Percentiles rank a stretch among this genome's conserved stretches.
These are phyloP conservation scores for Andrena haemorrhoa DNA, from an alignment of 2,888 invertebrate genomes.

Conservation along the genomic window DNA sequence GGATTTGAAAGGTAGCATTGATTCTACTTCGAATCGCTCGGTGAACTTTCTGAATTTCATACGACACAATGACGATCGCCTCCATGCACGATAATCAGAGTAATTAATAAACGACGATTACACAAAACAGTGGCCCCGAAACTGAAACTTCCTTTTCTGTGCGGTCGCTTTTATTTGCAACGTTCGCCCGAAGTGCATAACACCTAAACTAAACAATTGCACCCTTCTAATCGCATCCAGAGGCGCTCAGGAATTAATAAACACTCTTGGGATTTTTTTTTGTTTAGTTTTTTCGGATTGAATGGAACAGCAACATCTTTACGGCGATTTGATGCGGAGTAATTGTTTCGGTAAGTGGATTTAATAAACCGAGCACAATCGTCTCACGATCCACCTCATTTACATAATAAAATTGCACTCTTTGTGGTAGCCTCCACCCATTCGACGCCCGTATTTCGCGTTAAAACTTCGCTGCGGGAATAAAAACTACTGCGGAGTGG, in stretches of 20 bases:
- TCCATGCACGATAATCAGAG: too few species aligned
- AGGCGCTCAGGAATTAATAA: neutral
- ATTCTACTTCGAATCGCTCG: slow-evolving; percentile 1
- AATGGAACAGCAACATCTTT: neutral
- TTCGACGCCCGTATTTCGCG: too few species aligned
- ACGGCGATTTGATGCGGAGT: neutral
- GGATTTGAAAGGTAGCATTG: slow-evolving; percentile 26
- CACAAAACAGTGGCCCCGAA: neutral
- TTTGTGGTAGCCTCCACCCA: too few species aligned
- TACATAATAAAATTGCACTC: neutral
- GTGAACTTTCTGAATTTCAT: neutral
- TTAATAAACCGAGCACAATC: neutral
- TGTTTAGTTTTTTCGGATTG: neutral
- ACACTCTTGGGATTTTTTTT: neutral
- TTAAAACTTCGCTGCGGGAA: too few species aligned
- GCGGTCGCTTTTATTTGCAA: neutral
- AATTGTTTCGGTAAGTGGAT: slow-evolving; percentile 3
- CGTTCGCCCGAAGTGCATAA: neutral
- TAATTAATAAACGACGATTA: neutral
- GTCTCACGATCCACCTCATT: neutral
- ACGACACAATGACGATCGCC: neutral
- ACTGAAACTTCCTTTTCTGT: neutral
- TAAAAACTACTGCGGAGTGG: too few species aligned
- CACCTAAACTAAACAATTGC: neutral
- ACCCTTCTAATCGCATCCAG: neutral